Evolutionary conservation across 1,140 invertebrate species (phyloP).

Genomic region (Formica selysi): DNA sequence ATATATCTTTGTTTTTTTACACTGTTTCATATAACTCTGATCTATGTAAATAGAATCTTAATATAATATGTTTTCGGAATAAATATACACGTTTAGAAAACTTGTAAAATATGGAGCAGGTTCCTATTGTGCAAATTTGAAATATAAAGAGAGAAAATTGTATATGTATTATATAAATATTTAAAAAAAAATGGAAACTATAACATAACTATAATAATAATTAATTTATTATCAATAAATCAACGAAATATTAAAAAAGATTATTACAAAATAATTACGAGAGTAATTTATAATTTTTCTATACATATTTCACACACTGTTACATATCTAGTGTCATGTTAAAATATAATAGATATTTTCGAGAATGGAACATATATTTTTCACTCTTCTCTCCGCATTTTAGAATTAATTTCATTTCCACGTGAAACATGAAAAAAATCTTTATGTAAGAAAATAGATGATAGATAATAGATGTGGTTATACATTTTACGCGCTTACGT

Average conservation of each 20-base stretch:
- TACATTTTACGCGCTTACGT: background rate
- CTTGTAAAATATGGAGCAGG: background rate
- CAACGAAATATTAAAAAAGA: background rate
- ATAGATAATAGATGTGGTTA: background rate
- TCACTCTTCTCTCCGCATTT: background rate
- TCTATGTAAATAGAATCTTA: background rate
- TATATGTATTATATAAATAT: background rate
- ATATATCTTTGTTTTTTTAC: too few relatives aligned
- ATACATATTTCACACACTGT: background rate
- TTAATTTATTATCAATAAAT: slow-evolving; percentile 1
- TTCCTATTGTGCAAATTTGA: background rate
- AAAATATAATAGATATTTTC: background rate
- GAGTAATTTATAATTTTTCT: background rate
- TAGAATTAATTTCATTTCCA: background rate
- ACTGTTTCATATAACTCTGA: too few relatives aligned
- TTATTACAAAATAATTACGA: background rate
- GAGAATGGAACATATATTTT: background rate
- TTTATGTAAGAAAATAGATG: background rate
- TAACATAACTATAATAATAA: background rate
- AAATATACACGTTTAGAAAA: background rate
- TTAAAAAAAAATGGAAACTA: background rate
- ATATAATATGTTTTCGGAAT: background rate
- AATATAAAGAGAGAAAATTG: background rate
- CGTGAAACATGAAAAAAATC: background rate
- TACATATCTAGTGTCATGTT: too few relatives aligned